A percentile compares a stretch with the other conserved stretches of the same genome.
Conservation (phyloP, 2,113 vertebrate genomes). For the Enhydra lutris region DNA sequence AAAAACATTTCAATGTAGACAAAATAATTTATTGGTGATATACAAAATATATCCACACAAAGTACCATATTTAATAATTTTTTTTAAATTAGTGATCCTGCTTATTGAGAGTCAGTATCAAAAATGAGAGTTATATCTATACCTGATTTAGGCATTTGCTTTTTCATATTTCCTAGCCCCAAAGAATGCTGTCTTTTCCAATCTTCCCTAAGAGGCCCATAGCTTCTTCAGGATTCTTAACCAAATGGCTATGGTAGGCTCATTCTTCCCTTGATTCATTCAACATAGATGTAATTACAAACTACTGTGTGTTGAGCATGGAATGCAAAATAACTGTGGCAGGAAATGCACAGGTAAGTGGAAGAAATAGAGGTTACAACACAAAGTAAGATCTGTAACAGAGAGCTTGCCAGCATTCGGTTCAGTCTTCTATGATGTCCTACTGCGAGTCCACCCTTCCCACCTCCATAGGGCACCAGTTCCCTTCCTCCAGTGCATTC, state of each 20-base stretch:
- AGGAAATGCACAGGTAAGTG: background rate
- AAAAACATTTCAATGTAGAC: background rate
- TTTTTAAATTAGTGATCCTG: background rate
- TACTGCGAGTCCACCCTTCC: background rate
- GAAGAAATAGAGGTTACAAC: background rate
- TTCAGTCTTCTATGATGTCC: background rate
- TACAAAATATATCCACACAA: background rate
- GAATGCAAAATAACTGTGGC: background rate
- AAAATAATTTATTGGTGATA: background rate
- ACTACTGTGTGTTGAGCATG: background rate
- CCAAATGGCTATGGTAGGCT: background rate
- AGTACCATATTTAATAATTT: background rate
- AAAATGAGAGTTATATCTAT: background rate
- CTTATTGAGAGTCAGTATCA: background rate
- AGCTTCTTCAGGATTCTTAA: background rate
- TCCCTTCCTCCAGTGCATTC: background rate
- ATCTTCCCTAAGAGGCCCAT: background rate
- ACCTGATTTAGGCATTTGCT: background rate
- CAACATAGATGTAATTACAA: background rate
- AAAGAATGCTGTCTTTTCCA: background rate
- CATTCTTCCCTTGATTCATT: background rate
- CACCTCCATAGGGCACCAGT: background rate
- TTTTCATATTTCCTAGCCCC: background rate
- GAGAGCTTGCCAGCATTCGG: background rate
- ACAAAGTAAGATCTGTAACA: background rate